Base-by-base conservation (phyloP, 2,888 invertebrate species). In the Steinernema scapterisci region DNA sequence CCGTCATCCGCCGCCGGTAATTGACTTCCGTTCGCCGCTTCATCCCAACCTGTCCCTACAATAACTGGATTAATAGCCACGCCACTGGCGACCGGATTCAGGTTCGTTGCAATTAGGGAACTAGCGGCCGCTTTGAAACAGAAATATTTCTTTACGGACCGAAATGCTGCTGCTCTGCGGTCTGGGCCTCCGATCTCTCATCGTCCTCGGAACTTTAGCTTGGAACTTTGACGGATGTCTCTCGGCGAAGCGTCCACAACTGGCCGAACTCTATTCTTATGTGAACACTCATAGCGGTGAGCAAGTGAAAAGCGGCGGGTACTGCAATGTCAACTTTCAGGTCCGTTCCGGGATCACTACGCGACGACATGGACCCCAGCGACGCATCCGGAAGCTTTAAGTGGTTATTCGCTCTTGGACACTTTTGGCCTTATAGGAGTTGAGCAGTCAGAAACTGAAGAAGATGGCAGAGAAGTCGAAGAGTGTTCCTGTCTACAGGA, bases 401-500 rank as follows among this genome's bases (percentile, higher is more conserved):
- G 27, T n/a, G 45, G 48, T 16, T 77, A 77, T 71, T 46, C 44
- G 11, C 73, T 70, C 3, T 11, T 77, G 19, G 70, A 77, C 16
- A 51, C 31, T 11, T 54, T 77, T 70, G 77, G 77, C 7, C n/a
- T 75, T 0, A 75, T 75, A 9, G 63, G 63, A 1, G 63, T 63
- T 21, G 38, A 38, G 38, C 63, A 63, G 38, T 63, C 63, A 31
- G 63, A 63, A 6, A 6, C 38, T 27, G 27, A 54, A 11, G 25
- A 25, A 6, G 16, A 13, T 5, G n/a, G 19, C 11, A 38, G 9
- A 38, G 31, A 54, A 23, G 19, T 19, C 16, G 44, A 56, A 21
- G 48, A 77, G 13, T 77, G 77, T 52, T 71, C 73, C 9, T 77
- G 77, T 48, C 27, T 73, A 16, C 70, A 70, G 25, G 77, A 78